Evolutionary conservation across 2,797 vertebrate genomes (phyloP), one percentile per base, ranked within the genome.

Genomic region (Pelodytes ibericus): DNA sequence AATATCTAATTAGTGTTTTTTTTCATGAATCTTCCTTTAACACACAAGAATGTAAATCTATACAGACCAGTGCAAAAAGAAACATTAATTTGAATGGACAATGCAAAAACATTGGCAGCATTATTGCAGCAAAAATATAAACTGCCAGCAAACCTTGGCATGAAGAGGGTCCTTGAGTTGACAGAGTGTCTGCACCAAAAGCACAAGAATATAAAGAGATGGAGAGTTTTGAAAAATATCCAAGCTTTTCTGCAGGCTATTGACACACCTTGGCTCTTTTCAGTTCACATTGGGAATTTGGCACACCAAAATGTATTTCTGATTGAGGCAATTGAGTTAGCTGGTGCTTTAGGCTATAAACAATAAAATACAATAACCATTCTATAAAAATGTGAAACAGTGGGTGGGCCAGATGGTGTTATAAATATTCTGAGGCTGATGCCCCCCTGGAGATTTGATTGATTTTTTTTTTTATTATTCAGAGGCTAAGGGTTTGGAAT

Each of bases 371-470:
- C 29, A 75, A 75, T 69, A 69, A 69, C 65, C 61, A 58, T 39
- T 33, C 74, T 60, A 53, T 69, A 75, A 75, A 75, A 74, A 61
- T 61, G 49, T 67, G 27, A 69, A 61, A 36, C 65, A 62, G 65
- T 75, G 74, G 74, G 74, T 75, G 74, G 74, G 74, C 74, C 73
- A 75, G 65, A 58, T 75, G 74, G 65, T 68, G 41, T 69, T 62
- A 49, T 75, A 75, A 75, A 69, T 69, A 75, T 75, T 49, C 51
- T 49, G 15, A 20, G 47, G 67, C 31, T 75, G 65, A 69, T 39
- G 74, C 64, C 64, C 47, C 66, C 57, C 58, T 53, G 27, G 57
- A 44, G 47, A 75, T 61, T 47, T 60, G 25, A 18, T 33, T 20
- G 36, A 60, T 24, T 67, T 53, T 53, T 74, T 59, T 67, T 74